Evolutionary conservation across 2,113 vertebrate species (phyloP).

Genomic region (Hypanus sabinus): DNA sequence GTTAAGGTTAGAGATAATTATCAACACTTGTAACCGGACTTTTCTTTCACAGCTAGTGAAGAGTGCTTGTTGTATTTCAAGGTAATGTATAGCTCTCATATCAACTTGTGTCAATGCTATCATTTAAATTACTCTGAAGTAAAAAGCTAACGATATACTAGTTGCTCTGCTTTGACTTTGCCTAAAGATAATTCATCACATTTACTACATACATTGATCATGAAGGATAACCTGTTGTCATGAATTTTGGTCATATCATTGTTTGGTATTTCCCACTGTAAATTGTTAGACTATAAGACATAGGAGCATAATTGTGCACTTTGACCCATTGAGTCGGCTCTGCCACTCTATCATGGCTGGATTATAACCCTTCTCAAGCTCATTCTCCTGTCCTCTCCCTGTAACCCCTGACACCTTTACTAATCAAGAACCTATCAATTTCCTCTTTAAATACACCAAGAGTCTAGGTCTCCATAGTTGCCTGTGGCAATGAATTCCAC

Average conservation of each 20-base stretch:
- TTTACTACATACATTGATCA: not conserved
- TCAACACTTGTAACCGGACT: not conserved
- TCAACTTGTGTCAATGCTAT: not conserved
- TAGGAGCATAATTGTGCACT: too few relatives aligned
- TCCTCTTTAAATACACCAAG: too few relatives aligned
- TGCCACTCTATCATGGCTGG: too few relatives aligned
- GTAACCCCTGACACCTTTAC: too few relatives aligned
- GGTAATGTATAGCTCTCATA: not conserved
- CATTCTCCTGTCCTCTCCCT: too few relatives aligned
- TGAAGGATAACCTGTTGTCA: not conserved
- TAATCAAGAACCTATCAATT: too few relatives aligned
- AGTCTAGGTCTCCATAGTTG: too few relatives aligned
- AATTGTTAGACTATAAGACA: not conserved
- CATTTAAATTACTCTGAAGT: not conserved
- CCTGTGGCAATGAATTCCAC: too few relatives aligned
- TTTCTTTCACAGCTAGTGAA: not conserved
- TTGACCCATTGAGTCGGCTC: too few relatives aligned
- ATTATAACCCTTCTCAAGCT: too few relatives aligned
- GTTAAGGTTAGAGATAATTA: not conserved
- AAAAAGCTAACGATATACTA: constrained; percentile 9
- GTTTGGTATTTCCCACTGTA: not conserved
- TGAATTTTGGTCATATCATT: not conserved
- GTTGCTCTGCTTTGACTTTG: not conserved
- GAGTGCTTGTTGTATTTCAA: not conserved
- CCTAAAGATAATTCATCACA: not conserved